Evolutionary conservation across 2,888 invertebrate genomes (phyloP).

Genomic region (Diarsia mendica): DNA sequence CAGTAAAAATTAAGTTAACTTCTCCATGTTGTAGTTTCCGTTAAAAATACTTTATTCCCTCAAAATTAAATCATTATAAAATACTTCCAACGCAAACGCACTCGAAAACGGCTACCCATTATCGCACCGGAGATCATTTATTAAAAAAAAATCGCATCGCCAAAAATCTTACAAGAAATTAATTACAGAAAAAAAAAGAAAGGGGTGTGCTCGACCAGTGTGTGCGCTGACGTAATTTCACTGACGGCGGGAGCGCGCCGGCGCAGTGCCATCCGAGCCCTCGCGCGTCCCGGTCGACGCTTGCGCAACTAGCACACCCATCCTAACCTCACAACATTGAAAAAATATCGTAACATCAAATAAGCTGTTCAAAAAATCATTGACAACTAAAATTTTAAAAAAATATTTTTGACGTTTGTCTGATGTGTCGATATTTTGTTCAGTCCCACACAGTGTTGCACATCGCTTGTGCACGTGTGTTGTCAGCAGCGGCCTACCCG

Average conservation of each 20-base stretch:
- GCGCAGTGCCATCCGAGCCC: slow-evolving; percentile 83
- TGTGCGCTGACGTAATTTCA: slow-evolving; percentile 85
- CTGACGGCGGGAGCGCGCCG: slow-evolving; percentile 77
- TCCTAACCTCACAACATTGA: slow-evolving; percentile 55
- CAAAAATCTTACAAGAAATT: slow-evolving; percentile 87
- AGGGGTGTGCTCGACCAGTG: slow-evolving; percentile 85
- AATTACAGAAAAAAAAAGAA: slow-evolving; percentile 88
- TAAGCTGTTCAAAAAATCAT: slow-evolving; percentile 19
- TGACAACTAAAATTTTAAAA: slow-evolving; percentile 17
- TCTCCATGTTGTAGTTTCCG: background rate
- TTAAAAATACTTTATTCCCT: slow-evolving; percentile 5
- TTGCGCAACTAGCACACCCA: slow-evolving; percentile 61
- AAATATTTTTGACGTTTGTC: slow-evolving; percentile 55
- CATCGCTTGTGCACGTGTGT: slow-evolving; percentile 79
- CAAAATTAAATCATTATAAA: slow-evolving; percentile 48
- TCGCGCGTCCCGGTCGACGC: slow-evolving; percentile 84
- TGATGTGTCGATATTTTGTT: slow-evolving; percentile 68
- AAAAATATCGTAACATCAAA: slow-evolving; percentile 63
- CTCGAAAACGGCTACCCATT: slow-evolving; percentile 52
- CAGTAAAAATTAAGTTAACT: background rate
- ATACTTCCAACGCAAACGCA: slow-evolving; percentile 34
- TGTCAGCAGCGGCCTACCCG: slow-evolving; percentile 77
- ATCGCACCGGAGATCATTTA: slow-evolving; percentile 59
- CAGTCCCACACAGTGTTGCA: slow-evolving; percentile 64
- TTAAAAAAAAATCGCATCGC: slow-evolving; percentile 75